Evolutionary conservation across 2,888 invertebrate species (phyloP), one percentile per base, ranked within the genome.

Genomic region (Camponotus fellah): DNA sequence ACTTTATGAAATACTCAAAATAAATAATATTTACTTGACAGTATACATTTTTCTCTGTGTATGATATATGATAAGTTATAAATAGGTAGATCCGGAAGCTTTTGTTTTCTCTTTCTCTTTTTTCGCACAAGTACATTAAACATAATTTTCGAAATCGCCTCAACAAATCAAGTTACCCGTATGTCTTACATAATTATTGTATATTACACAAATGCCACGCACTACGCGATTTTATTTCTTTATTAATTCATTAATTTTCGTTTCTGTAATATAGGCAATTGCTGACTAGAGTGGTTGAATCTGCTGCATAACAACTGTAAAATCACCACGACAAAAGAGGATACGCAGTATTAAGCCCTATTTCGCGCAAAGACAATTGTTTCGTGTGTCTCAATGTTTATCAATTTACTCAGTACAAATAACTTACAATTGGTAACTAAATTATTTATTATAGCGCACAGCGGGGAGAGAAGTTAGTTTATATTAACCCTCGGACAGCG

Each of bases 111-210:
- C 32, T 3, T n/a, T 21, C 64, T 56, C 21, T 46, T 81, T 84
- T 56, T 68, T 49, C 34, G 21, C 17, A 46, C 46, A 71, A 66
- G 17, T 80, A 92, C 94, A 94, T 94, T 93, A 93, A 94, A 94
- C 94, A 94, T 94, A 94, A 94, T 94, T 94, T 94, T 93, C 93
- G 56, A 82, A 82, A 86, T 85, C 37, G 72, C 83, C 1, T 80
- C 46, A 60, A 34, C 12, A 71, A 49, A 17, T 14, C 4, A 37
- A 71, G 60, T 40, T 37, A 53, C 53, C 53, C 53, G n/a, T 53
- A 53, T 53, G n/a, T 53, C 8, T 17, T 26, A 34, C 32, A 43
- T 62, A 12, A 6, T 64, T 74, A 43, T 53, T 62, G 37, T 17
- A 26, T 8, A 53, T 53, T 53, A 64, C 65, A 43, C 32, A 75